phyloP scores from a whole-genome alignment of 2,888 invertebrate genomes.

The Rotaria sp. region DNA sequence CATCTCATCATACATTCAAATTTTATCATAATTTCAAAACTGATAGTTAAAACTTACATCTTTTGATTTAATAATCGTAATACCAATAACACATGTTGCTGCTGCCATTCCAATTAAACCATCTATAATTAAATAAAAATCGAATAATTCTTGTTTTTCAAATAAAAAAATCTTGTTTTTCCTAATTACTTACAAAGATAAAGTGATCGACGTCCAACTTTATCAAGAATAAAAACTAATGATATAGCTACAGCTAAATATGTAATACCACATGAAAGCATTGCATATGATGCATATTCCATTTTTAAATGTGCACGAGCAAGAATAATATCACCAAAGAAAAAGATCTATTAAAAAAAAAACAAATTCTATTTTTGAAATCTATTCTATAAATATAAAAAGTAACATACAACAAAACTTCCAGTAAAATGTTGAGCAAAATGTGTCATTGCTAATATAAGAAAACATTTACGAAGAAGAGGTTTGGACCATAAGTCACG shows the following conservation, averaged over 20 bases:
- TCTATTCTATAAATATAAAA: not conserved
- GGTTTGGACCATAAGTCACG: not conserved
- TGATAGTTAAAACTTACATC: not conserved
- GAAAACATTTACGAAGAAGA: not conserved
- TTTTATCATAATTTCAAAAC: not conserved
- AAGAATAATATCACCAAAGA: slow-evolving; percentile 5
- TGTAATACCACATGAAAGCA: not conserved
- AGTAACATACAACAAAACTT: not conserved
- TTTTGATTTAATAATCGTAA: not conserved
- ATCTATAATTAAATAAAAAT: not conserved
- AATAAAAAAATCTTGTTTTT: no score
- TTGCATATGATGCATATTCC: slow-evolving; percentile 11
- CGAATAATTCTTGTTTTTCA: not conserved
- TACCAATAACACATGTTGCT: not conserved
- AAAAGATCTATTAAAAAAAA: not conserved
- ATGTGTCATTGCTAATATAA: not conserved
- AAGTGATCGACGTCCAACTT: slow-evolving; percentile 27
- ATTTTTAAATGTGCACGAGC: not conserved
- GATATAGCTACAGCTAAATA: slow-evolving; percentile 23
- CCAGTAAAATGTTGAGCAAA: slow-evolving; percentile 12
- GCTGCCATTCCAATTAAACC: not conserved
- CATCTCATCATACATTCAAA: no score
- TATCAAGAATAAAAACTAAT: slow-evolving; percentile 3
- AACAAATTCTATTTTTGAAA: not conserved
- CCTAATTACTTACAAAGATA: not conserved